These are phyloP conservation scores for Numida meleagris DNA, from an alignment of 2,113 vertebrate genomes.

Conservation along the genomic window DNA sequence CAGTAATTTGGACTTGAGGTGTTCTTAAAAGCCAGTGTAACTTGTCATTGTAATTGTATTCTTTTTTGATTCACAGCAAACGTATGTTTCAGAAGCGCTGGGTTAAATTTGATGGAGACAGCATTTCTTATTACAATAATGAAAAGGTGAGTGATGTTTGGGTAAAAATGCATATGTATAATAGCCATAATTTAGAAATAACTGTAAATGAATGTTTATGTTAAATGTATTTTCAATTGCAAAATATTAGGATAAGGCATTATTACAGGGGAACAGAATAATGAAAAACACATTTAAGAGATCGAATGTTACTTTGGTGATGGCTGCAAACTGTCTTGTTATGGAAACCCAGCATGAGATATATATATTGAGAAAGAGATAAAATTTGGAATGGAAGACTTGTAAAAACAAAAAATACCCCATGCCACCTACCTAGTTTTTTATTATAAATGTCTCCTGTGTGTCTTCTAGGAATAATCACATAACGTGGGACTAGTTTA, in stretches of 20 bases:
- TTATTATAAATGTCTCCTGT: neutral
- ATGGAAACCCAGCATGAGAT: neutral
- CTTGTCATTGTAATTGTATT: neutral
- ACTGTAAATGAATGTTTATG: neutral
- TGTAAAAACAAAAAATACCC: neutral
- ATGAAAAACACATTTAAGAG: neutral
- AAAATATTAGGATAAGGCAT: neutral
- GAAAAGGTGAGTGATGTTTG: slow-evolving; percentile 85
- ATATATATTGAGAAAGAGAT: neutral
- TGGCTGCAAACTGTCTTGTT: neutral
- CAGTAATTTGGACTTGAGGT: neutral
- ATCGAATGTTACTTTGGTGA: neutral
- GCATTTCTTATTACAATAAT: slow-evolving; percentile 91
- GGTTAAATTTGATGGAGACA: slow-evolving; percentile 92
- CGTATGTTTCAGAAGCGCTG: slow-evolving; percentile 93
- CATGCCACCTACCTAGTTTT: neutral
- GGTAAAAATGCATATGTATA: neutral
- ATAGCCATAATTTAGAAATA: neutral
- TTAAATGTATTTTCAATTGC: neutral
- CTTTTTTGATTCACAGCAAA: slow-evolving; percentile 80
- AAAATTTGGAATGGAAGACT: neutral
- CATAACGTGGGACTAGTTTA: neutral
- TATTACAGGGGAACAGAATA: neutral
- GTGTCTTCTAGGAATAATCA: neutral
- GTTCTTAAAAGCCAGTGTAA: neutral